A percentile compares a stretch with the other conserved stretches of the same genome.
Evolutionary conservation across 2,113 vertebrate species (phyloP).

Genomic region (Balaeniceps rex): DNA sequence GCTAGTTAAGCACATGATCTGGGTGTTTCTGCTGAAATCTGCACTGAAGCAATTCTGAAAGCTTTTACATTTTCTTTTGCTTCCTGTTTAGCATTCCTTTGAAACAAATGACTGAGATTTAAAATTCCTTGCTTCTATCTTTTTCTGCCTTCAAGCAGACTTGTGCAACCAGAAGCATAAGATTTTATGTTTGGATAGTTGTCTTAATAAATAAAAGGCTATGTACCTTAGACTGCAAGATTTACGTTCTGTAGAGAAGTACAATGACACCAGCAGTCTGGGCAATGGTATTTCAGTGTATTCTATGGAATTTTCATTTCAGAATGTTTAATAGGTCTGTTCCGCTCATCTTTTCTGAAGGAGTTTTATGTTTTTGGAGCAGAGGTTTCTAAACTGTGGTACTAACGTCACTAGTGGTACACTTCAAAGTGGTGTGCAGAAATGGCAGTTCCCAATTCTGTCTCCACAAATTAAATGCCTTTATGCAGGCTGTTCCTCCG

Average conservation of each 20-base stretch:
- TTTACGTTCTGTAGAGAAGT: neutral
- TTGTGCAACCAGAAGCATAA: neutral
- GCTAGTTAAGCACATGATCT: neutral
- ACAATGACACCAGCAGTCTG: neutral
- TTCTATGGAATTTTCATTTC: neutral
- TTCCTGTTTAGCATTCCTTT: neutral
- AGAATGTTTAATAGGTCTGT: neutral
- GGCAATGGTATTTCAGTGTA: neutral
- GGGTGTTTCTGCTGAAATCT: neutral
- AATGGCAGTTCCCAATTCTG: neutral
- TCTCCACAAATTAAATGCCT: neutral
- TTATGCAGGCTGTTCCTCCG: neutral
- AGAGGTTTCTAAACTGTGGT: neutral
- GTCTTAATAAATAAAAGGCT: neutral
- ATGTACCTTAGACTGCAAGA: neutral
- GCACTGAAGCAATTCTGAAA: neutral
- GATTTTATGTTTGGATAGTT: neutral
- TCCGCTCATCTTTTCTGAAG: neutral
- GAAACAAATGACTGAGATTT: neutral
- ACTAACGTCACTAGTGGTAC: neutral
- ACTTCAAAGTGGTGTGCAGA: neutral
- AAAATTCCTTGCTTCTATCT: neutral
- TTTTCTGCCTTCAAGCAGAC: neutral
- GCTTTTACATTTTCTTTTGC: neutral
- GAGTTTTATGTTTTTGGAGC: neutral